Evolutionary conservation across 1,140 invertebrate species (phyloP).

Genomic region (Paraescarpia echinospica): DNA sequence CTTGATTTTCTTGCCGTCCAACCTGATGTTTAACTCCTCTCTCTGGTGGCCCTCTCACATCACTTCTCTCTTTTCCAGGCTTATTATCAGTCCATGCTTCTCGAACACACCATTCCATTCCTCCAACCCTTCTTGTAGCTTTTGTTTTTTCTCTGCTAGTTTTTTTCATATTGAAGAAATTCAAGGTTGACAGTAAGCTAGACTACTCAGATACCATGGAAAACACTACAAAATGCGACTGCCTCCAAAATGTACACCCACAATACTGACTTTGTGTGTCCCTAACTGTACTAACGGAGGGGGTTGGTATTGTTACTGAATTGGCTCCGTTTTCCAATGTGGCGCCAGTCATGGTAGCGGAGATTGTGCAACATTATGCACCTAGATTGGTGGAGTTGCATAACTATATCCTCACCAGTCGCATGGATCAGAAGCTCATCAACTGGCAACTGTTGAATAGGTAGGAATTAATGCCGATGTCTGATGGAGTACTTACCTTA

Average conservation of each 20-base stretch:
- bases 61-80: too few species aligned
- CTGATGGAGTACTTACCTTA: not conserved
- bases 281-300: not conserved
- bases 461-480: constrained; percentile 31
- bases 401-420: constrained; percentile 48
- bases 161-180: too few species aligned
- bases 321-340: not conserved
- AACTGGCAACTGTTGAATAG: constrained; percentile 57
- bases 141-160: too few species aligned
- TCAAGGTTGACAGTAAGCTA: too few species aligned
- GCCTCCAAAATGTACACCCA: not conserved
- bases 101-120: too few species aligned
- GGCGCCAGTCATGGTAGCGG: constrained; percentile 52
- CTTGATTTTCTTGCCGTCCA: too few species aligned
- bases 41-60: too few species aligned
- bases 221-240: not conserved
- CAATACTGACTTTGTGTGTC: not conserved
- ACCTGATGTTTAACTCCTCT: too few species aligned
- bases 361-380: constrained; percentile 53
- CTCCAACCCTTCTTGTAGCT: too few species aligned
- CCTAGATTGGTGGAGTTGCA: constrained; percentile 54
- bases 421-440: constrained; percentile 48
- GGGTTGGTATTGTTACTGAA: not conserved
- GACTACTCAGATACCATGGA: too few species aligned
- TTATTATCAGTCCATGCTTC: too few species aligned